Evolutionary conservation across 2,888 invertebrate species (phyloP).

Genomic region (Galerucella nymphaeae): DNA sequence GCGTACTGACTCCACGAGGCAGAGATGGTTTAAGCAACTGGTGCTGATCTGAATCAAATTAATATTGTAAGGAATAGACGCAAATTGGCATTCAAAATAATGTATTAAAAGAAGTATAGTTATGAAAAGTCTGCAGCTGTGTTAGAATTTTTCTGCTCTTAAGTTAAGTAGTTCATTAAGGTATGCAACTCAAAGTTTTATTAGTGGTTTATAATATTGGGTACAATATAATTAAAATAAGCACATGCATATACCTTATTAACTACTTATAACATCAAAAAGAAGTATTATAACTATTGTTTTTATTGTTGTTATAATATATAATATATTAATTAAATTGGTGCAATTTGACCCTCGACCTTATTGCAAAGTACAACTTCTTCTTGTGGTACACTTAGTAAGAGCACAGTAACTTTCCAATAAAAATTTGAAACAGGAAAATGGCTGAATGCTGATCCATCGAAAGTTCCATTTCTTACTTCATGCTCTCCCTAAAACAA

Average conservation of each 20-base stretch:
- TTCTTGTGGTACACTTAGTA: constrained; percentile 43
- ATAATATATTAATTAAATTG: constrained; percentile 36
- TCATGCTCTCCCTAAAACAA: constrained; percentile 48
- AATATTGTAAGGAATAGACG: too few species aligned
- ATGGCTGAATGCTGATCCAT: constrained; percentile 49
- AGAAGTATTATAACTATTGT: background rate
- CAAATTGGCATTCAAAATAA: too few species aligned
- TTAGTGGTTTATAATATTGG: too few species aligned
- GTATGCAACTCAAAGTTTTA: too few species aligned
- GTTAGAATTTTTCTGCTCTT: too few species aligned
- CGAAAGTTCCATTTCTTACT: constrained; percentile 53
- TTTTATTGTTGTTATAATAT: background rate
- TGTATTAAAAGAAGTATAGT: too few species aligned
- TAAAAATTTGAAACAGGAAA: constrained; percentile 54
- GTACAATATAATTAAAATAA: background rate
- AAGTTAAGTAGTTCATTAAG: too few species aligned
- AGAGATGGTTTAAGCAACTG: too few species aligned
- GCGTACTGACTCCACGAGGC: too few species aligned
- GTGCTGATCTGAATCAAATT: too few species aligned
- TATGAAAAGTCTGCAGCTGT: too few species aligned
- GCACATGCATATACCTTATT: background rate
- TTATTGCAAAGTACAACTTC: constrained; percentile 47
- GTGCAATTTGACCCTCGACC: constrained; percentile 51
- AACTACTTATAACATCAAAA: background rate
- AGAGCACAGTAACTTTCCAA: constrained; percentile 50